Evolutionary conservation across 2,888 invertebrate species (phyloP).

Genomic region (Napeogenes inachia): DNA sequence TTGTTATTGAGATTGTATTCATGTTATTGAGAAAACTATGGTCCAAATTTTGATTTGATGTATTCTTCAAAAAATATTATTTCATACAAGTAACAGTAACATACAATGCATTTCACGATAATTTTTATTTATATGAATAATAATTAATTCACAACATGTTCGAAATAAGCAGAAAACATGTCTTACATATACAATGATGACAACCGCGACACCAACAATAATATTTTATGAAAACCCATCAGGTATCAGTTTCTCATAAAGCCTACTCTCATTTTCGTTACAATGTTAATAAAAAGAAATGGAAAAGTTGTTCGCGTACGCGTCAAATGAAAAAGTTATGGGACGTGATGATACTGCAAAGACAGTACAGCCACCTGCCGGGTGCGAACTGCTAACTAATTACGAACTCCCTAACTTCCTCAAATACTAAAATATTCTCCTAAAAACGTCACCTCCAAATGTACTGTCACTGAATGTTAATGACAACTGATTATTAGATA

Average conservation of each 20-base stretch:
- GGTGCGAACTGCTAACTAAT: conserved; percentile 65
- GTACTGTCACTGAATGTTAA: conserved; percentile 61
- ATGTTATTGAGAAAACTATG: too few relatives aligned
- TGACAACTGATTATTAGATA: conserved; percentile 33
- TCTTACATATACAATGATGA: conserved; percentile 25
- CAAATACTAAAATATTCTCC: conserved; percentile 74
- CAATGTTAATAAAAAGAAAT: conserved; percentile 77
- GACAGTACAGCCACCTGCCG: conserved; percentile 62
- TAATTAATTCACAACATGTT: conserved; percentile 8
- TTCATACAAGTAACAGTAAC: too few relatives aligned
- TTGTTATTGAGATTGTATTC: too few relatives aligned
- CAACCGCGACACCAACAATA: conserved; percentile 28
- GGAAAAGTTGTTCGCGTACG: conserved; percentile 70
- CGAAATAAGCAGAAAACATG: conserved; percentile 15
- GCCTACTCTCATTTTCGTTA: conserved; percentile 73
- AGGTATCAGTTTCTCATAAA: conserved; percentile 69
- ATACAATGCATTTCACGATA: too few relatives aligned
- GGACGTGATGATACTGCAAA: conserved; percentile 74
- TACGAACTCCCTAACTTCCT: conserved; percentile 71
- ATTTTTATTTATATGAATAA: not conserved
- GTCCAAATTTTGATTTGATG: too few relatives aligned
- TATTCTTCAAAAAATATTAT: too few relatives aligned
- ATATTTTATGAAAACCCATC: conserved; percentile 43
- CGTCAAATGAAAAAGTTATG: conserved; percentile 77
- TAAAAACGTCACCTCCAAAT: conserved; percentile 69